Conservation (phyloP, 2,797 vertebrate genomes). For the Peromyscus eremicus region DNA sequence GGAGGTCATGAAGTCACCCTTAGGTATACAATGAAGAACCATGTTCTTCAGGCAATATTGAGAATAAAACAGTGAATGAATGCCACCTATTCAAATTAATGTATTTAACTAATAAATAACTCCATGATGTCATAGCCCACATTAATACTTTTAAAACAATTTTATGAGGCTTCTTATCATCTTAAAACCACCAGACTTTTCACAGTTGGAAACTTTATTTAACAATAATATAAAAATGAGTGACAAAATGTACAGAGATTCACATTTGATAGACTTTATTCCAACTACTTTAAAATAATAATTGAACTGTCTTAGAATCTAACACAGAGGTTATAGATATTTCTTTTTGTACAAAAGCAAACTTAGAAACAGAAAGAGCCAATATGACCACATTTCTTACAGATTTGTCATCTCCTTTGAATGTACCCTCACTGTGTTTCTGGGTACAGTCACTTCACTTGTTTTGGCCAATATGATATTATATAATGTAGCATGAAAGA, state of each 20-base stretch:
- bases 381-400: neutral
- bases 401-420: neutral
- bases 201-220: neutral
- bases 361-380: neutral
- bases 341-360: neutral
- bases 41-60: neutral
- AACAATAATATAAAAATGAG: neutral
- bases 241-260: neutral
- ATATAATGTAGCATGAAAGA: neutral
- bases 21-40: neutral
- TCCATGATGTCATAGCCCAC: accelerated
- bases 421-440: neutral
- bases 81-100: neutral
- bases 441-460: neutral
- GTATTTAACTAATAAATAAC: neutral
- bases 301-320: neutral
- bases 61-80: neutral
- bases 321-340: neutral
- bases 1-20: neutral
- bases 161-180: neutral
- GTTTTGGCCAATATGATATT: neutral
- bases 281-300: neutral
- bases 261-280: neutral
- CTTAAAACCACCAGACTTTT: neutral
- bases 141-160: neutral